Percentiles rank a stretch among this genome's conserved stretches.
Evolutionary conservation across 2,113 vertebrate species (phyloP).

Genomic region (Myiopsitta monachus): DNA sequence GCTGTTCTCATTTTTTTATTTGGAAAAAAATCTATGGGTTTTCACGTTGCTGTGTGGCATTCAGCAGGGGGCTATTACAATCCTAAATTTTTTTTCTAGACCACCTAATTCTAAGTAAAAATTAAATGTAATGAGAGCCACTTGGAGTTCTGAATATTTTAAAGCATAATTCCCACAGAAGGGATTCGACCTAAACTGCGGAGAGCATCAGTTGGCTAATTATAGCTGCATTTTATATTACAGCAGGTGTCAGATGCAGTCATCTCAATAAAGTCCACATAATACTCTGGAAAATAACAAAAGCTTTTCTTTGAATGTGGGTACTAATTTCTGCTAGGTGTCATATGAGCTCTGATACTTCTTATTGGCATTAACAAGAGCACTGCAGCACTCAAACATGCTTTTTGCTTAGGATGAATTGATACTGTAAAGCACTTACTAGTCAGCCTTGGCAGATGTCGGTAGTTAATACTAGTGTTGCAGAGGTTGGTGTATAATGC

Average conservation of each 20-base stretch:
- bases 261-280: constrained; percentile 86
- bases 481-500: constrained; percentile 78
- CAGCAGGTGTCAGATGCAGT: constrained; percentile 86
- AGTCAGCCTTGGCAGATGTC: constrained; percentile 84
- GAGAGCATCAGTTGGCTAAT: constrained; percentile 86
- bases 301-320: constrained; percentile 84
- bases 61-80: constrained; percentile 95
- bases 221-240: constrained; percentile 87
- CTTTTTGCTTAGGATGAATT: constrained; percentile 82
- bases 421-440: constrained; percentile 82
- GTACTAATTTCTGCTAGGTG: constrained; percentile 85
- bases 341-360: constrained; percentile 82
- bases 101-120: constrained; percentile 87
- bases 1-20: constrained; percentile 95
- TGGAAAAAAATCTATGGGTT: constrained; percentile 89
- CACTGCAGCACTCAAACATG: constrained; percentile 79
- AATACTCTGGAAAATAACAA: constrained; percentile 84
- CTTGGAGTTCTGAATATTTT: constrained; percentile 87
- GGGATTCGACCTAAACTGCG: constrained; percentile 85
- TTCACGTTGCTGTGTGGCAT: constrained; percentile 83
- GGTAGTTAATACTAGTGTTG: constrained; percentile 80
- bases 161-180: constrained; percentile 96
- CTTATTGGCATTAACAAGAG: constrained; percentile 79
- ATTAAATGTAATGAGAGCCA: constrained; percentile 87
- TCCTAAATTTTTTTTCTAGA: constrained; percentile 94